Conservation (phyloP, 2,113 vertebrate genomes). For the Azemiops feae region DNA sequence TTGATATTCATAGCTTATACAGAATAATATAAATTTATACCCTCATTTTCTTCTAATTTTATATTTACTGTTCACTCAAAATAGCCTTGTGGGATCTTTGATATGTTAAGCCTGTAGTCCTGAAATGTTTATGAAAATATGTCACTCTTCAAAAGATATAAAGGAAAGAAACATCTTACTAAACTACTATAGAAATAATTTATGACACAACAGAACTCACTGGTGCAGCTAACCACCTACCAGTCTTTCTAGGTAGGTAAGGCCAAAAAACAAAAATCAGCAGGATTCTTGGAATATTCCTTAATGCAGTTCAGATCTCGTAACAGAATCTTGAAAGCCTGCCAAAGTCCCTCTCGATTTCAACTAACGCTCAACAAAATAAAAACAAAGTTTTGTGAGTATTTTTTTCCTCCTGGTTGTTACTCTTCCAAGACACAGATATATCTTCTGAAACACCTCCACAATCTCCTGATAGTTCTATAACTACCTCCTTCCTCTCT, state of each 20-base stretch:
- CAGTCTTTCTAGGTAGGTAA: not conserved
- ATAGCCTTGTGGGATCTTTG: not conserved
- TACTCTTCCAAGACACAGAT: not conserved
- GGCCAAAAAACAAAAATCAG: not conserved
- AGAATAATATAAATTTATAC: not conserved
- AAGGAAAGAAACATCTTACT: not conserved
- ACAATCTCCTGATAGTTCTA: not conserved
- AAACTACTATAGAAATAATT: constrained; percentile 1
- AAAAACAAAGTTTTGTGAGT: not conserved
- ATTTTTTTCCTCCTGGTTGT: not conserved
- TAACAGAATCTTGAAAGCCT: not conserved
- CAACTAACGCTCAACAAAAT: not conserved
- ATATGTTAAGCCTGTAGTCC: not conserved
- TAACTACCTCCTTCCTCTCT: constrained; percentile 23
- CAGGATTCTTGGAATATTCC: not conserved
- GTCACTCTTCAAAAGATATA: not conserved
- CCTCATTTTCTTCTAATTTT: not conserved
- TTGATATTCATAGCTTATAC: not conserved
- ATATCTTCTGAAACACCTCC: not conserved
- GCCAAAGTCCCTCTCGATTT: not conserved
- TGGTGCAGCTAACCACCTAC: constrained; percentile 34
- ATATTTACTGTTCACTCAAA: not conserved
- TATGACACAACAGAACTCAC: rapidly evolving
- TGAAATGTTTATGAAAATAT: not conserved
- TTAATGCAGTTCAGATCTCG: not conserved